Evolutionary conservation across 2,888 invertebrate genomes (phyloP).

Genomic region (Amiota communis): DNA sequence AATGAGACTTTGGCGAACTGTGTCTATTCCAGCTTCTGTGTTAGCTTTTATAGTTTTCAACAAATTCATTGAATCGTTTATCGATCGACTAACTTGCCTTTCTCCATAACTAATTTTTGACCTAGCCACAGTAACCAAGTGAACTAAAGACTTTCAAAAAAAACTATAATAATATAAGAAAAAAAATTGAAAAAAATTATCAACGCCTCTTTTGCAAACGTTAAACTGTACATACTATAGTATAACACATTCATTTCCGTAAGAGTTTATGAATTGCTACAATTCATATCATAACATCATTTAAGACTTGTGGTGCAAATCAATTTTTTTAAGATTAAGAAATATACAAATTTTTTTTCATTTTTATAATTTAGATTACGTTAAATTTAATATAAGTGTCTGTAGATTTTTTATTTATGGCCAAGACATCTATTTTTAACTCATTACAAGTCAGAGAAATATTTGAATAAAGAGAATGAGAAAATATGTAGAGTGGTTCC

Average conservation of each 20-base stretch:
- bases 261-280: slow-evolving; percentile 1
- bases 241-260: not conserved
- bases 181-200: not conserved
- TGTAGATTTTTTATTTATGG: too few species aligned
- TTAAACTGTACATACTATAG: too few species aligned
- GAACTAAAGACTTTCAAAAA: slow-evolving; percentile 20
- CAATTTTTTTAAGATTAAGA: too few species aligned
- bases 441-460: too few species aligned
- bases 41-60: slow-evolving; percentile 48
- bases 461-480: too few species aligned
- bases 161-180: not conserved
- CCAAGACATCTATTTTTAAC: too few species aligned
- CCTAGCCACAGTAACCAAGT: not conserved
- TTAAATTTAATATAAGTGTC: too few species aligned
- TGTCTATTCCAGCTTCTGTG: slow-evolving; percentile 34
- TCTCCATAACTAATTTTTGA: not conserved
- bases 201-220: slow-evolving; percentile 20
- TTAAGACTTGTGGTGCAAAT: too few species aligned
- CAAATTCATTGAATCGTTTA: not conserved
- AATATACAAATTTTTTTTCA: too few species aligned
- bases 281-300: too few species aligned
- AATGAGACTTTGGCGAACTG: slow-evolving; percentile 51
- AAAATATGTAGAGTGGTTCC: too few species aligned
- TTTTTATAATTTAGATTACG: too few species aligned
- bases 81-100: slow-evolving; percentile 2